Base-by-base conservation (phyloP, 2,888 invertebrate genomes). In the Diarsia rubi region DNA sequence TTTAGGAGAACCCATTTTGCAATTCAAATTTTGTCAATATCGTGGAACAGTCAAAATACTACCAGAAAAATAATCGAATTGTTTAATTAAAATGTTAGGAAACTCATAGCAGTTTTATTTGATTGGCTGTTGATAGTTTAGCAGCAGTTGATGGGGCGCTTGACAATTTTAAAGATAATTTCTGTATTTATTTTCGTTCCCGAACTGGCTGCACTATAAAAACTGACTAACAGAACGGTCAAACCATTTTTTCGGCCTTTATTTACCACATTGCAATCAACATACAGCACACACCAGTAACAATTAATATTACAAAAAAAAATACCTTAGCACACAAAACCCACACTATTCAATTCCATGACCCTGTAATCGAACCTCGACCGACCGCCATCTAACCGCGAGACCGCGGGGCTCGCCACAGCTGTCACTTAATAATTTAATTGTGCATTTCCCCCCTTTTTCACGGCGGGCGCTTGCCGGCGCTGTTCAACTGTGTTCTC, bases 391-490 rank as follows among this genome's bases (percentile, higher is more conserved):
- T 16, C 45, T 49, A 83, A 85, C 88, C 86, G 79, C 91, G 79
- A 69, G 73, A 83, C 90, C 89, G 63, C 71, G 70, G 73, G 72
- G 85, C 78, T 73, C 86, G 73, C 81, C 88, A 80, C 94, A 94
- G 93, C 93, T 94, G 94, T 92, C 93, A 89, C 88, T 92, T 91
- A 94, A 93, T 93, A 94, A 94, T 93, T 94, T 93, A 94, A 94
- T 94, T 94, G 93, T 92, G 87, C 91, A 92, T 90, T 93, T 93
- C 92, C 92, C 91, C 90, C 91, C 90, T 89, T 91, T 91, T 90
- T 88, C 89, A 87, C 90, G 81, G 86, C 90, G 78, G 31, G 85
- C 86, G 88, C 87, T 89, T 75, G 74, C 63, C 62, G 68, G 67
- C 73, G 64, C 60, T 59, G 73, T 69, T 73, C 66, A 66, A 57